phyloP scores from a whole-genome alignment of 2,888 invertebrate genomes.

The Synanthedon andrenaeformis region DNA sequence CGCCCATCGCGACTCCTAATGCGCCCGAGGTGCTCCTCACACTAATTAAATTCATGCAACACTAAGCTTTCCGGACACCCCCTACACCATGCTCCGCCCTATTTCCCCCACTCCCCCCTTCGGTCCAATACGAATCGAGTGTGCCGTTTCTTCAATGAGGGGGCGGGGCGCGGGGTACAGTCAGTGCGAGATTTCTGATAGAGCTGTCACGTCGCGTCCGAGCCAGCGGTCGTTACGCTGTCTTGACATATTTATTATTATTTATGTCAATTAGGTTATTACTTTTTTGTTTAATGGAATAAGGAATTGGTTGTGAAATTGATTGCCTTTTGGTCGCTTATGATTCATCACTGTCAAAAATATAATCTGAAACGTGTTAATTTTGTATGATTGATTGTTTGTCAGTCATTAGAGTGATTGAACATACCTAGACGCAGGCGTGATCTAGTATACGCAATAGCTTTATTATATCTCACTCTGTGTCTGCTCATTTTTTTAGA shows the following conservation, averaged over 20 bases:
- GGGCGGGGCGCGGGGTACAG: slow-evolving; percentile 30
- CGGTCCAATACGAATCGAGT: slow-evolving; percentile 29
- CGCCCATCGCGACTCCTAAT: slow-evolving; percentile 70
- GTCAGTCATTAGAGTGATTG: slow-evolving; percentile 48
- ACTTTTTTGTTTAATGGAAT: slow-evolving; percentile 70
- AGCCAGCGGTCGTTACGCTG: slow-evolving; percentile 61
- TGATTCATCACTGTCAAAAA: slow-evolving; percentile 68
- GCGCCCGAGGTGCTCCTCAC: slow-evolving; percentile 67
- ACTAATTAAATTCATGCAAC: slow-evolving; percentile 72
- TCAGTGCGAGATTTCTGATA: slow-evolving; percentile 61
- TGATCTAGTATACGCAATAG: slow-evolving; percentile 62
- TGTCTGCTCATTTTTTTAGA: too few relatives aligned
- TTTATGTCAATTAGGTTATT: slow-evolving; percentile 71
- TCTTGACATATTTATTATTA: slow-evolving; percentile 70
- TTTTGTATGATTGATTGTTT: slow-evolving; percentile 66
- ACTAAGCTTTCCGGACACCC: slow-evolving; percentile 55
- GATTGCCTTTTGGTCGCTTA: slow-evolving; percentile 66
- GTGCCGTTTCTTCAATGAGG: slow-evolving; percentile 20
- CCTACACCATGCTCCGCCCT: slow-evolving; percentile 24
- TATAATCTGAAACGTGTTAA: slow-evolving; percentile 66
- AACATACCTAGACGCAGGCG: slow-evolving; percentile 23
- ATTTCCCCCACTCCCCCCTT: slow-evolving; percentile 19
- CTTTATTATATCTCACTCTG: slow-evolving; percentile 30
- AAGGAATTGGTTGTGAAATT: slow-evolving; percentile 68
- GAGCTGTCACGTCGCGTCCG: slow-evolving; percentile 67